Base-by-base conservation (phyloP, 2,888 invertebrate genomes). In the Xanthia togata region DNA sequence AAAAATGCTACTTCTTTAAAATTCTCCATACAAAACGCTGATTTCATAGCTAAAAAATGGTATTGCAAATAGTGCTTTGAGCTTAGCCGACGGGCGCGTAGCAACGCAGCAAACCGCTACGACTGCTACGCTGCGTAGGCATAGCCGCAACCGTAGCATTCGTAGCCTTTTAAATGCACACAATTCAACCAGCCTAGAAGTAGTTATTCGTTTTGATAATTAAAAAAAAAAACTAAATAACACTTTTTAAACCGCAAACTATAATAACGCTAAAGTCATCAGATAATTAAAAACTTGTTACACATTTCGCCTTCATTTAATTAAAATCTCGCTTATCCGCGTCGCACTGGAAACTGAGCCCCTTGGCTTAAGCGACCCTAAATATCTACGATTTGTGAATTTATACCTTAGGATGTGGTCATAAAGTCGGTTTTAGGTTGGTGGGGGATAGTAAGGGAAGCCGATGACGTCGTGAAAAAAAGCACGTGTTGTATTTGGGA, bases 401-500 rank as follows among this genome's bases (percentile, higher is more conserved):
- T 38, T 87, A 73, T 68, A 88, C 90, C 88, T 84, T 94, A 89
- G 78, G 1, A 0, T 6, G 2, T 47, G 35, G 23, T n/a, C 70
- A 73, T 91, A 93, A 87, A 89, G 92, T 89, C 57, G 68, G 82
- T 80, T 90, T 91, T 90, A 26, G 55, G 44, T 81, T 85, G 82
- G 38, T 55, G 47, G 31, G 65, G 71, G 60, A 62, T 69, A 69
- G 79, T 76, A 75, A 89, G 91, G 89, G 91, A 88, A 88, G 90
- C 55, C 89, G 89, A 89, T 90, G 92, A 93, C 91, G 93, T 90
- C 95, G 96, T 93, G 96, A 95, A 96, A 96, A 95, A 96, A 96
- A 95, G 93, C 96, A 96, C 96, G 96, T 96, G 96, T 96, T 95
- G 95, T 95, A 94, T 95, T 95, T 94, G 94, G 95, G 96, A 96